Percentiles rank a stretch among this genome's conserved stretches.
These are phyloP conservation scores for Copidosoma aretas DNA, from an alignment of 2,888 invertebrate species.

Conservation along the genomic window DNA sequence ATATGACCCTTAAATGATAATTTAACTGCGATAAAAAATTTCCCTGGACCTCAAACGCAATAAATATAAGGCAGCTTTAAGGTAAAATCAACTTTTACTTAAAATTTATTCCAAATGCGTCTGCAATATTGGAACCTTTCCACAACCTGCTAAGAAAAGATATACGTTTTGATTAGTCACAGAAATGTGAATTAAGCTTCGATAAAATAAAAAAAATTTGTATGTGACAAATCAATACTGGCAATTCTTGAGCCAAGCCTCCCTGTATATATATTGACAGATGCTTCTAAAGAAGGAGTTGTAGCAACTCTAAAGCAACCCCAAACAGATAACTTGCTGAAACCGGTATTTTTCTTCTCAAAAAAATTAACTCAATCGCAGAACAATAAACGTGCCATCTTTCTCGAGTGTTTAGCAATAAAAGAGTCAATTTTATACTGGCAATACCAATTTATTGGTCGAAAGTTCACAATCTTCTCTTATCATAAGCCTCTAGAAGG, in stretches of 20 bases:
- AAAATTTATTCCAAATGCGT: slow-evolving; percentile 34
- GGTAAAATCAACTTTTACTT: slow-evolving; percentile 39
- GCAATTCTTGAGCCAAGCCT: slow-evolving; percentile 45
- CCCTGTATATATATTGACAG: slow-evolving; percentile 47
- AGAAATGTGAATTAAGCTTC: slow-evolving; percentile 42
- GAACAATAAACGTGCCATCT: slow-evolving; percentile 42
- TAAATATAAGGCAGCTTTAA: slow-evolving; percentile 28
- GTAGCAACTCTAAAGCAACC: slow-evolving; percentile 46
- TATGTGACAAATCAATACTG: slow-evolving; percentile 44
- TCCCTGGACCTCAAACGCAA: slow-evolving; percentile 32
- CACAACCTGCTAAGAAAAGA: slow-evolving; percentile 42
- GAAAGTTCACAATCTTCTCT: slow-evolving; percentile 36
- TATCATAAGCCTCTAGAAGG: slow-evolving; percentile 44
- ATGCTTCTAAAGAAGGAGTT: slow-evolving; percentile 46
- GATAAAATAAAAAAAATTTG: slow-evolving; percentile 41
- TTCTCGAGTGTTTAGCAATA: slow-evolving; percentile 42
- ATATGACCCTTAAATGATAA: slow-evolving; percentile 39
- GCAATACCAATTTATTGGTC: slow-evolving; percentile 43
- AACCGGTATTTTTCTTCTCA: slow-evolving; percentile 42
- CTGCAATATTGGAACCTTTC: slow-evolving; percentile 37
- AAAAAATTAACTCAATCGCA: slow-evolving; percentile 36
- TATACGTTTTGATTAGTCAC: slow-evolving; percentile 42
- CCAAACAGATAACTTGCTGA: slow-evolving; percentile 37
- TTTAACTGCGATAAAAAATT: slow-evolving; percentile 40
- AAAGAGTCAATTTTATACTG: slow-evolving; percentile 42